Percentiles rank a stretch among this genome's conserved stretches.
Conservation (phyloP, 2,797 vertebrate genomes). For the Phoeniculus purpureus region DNA sequence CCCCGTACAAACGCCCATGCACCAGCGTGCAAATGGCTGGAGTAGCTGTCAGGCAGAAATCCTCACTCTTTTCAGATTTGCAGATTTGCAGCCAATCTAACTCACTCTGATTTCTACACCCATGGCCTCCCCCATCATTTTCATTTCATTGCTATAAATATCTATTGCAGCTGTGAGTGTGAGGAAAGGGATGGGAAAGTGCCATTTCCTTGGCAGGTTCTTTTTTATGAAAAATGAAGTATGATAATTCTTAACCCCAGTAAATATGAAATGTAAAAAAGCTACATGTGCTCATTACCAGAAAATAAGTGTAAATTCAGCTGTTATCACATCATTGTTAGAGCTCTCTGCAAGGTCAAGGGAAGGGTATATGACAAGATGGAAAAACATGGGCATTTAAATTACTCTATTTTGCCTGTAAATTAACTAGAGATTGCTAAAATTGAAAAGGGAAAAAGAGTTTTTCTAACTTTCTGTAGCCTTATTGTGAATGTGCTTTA, state of each 20-base stretch:
- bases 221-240: neutral
- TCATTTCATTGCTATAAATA: neutral
- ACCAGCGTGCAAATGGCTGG: neutral
- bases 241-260: neutral
- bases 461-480: neutral
- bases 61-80: neutral
- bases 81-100: neutral
- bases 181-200: neutral
- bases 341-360: neutral
- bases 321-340: neutral
- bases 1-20: fast-evolving
- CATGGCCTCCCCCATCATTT: neutral
- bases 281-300: neutral
- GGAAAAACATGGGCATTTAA: neutral
- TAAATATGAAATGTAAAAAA: neutral
- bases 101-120: neutral
- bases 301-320: neutral
- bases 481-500: neutral
- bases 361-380: neutral
- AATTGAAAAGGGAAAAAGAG: neutral
- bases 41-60: neutral
- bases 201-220: neutral
- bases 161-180: neutral
- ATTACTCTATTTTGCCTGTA: neutral
- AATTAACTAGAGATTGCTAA: neutral